Base-by-base conservation (phyloP, 2,888 invertebrate species). In the Hetaerina titia region DNA sequence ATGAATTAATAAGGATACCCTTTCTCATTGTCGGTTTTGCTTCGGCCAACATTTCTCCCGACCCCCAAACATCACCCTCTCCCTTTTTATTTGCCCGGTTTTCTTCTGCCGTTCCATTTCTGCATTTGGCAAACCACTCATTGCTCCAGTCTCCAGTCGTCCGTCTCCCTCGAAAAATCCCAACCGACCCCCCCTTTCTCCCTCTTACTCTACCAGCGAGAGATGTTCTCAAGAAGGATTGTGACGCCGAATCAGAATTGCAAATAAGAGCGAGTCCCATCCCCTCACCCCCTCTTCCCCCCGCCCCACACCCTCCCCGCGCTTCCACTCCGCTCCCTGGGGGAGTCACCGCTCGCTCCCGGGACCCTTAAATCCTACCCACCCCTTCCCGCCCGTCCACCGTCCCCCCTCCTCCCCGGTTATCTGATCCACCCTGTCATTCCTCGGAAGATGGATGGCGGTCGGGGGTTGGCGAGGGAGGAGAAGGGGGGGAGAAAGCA, bases 341-440 rank as follows among this genome's bases (percentile, higher is more conserved):
- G 45, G 45, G 4, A 45, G 45, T 45, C 45, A 19, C 17, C 63
- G 45, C 8, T 22, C 25, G 60, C 63, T 69, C 56, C 25, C 56
- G 81, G 60, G 88, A 13, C 81, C 11, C 31, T 31, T 81, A 81
- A 81, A 81, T 81, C 81, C 31, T n/a, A 22, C 69, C 25, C 31
- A n/a, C 31, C 81, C 81, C 11, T 31, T 17, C 60, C 60, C 2
- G 1, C 60, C 92, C 7, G 22, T 22, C 95, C 60, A 19, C 45
- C 95, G 15, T 22, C 17, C 74, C 88, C 94, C 95, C 64, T 57
- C 69, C 94, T 13, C 25, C 60, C 25, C n/a, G 57, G 69, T 45
- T 95, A 90, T 74, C 90, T 89, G 92, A 90, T 95, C 90, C 92
- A 17, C 25, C 81, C 58, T 89, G 95, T 90, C 90, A 94, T 57